Evolutionary conservation across 2,888 invertebrate genomes (phyloP).

Genomic region (Deladenus siricidicola): DNA sequence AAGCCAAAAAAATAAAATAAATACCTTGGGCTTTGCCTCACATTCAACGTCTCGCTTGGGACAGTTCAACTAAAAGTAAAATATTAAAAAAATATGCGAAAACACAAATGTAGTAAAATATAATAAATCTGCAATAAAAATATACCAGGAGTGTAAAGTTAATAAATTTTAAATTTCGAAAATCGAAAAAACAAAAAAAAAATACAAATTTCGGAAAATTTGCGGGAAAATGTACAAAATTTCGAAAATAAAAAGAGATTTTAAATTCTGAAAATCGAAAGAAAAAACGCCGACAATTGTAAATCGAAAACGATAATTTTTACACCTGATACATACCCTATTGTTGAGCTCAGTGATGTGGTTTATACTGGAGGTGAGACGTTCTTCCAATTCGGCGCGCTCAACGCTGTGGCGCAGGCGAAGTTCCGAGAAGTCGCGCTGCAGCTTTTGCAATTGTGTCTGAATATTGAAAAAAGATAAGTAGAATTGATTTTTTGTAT

Average conservation of each 20-base stretch:
- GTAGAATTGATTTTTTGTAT: background rate
- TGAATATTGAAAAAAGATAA: conserved; percentile 10
- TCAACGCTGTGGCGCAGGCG: conserved; percentile 38
- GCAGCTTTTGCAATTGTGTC: conserved; percentile 31
- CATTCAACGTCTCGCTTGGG: conserved; percentile 43
- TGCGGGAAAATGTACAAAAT: no score
- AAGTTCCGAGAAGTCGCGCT: conserved; percentile 36
- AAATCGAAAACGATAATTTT: no score
- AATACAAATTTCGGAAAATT: no score
- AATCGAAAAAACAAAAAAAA: no score
- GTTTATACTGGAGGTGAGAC: conserved; percentile 41
- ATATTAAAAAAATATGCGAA: background rate
- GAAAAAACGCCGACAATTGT: background rate
- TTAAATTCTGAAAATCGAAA: no score
- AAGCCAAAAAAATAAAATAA: background rate
- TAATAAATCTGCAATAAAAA: no score
- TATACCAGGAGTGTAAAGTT: no score
- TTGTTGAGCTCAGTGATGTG: conserved; percentile 34
- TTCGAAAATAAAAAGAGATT: background rate
- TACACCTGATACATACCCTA: conserved; percentile 15
- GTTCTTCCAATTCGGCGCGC: conserved; percentile 41
- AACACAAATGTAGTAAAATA: background rate
- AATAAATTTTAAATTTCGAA: no score
- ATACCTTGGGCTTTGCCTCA: conserved; percentile 41
- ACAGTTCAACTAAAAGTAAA: conserved; percentile 34